Evolutionary conservation across 1,140 invertebrate species (phyloP).

Genomic region (Acromyrmex heyeri): DNA sequence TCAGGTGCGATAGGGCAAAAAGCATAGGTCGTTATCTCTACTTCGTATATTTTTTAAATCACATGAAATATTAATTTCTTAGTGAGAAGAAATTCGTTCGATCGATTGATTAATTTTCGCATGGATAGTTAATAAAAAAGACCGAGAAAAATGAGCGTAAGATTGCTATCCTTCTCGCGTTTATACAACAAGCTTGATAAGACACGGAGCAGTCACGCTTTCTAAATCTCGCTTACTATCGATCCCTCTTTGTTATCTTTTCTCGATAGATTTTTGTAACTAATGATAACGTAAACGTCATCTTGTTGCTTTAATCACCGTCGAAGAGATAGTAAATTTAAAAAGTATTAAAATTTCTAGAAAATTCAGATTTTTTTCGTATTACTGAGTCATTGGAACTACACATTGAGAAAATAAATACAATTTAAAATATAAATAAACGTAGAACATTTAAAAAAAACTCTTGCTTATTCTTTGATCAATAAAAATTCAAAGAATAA

Average conservation of each 20-base stretch:
- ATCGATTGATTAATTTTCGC: conserved; percentile 25
- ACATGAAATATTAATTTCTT: neutral
- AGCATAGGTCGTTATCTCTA: neutral
- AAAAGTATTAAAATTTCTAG: neutral
- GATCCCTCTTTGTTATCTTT: conserved; percentile 28
- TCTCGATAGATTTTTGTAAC: conserved; percentile 48
- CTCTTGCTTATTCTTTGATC: neutral
- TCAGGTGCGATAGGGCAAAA: neutral
- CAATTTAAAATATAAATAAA: neutral
- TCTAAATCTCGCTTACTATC: conserved; percentile 69
- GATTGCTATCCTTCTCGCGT: conserved; percentile 36
- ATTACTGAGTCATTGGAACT: neutral
- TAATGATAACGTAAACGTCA: neutral
- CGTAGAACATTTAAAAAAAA: neutral
- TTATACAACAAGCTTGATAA: conserved; percentile 38
- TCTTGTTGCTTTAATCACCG: neutral
- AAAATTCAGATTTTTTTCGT: neutral
- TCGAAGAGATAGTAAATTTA: neutral
- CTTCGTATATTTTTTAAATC: neutral
- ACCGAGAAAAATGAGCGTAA: conserved; percentile 57
- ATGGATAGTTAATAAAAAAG: conserved; percentile 24
- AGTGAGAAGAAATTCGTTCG: neutral
- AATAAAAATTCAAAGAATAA: conserved; percentile 5
- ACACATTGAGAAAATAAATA: neutral
- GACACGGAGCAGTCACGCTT: conserved; percentile 76